phyloP scores from a whole-genome alignment of 2,113 vertebrate genomes.

The Camelus dromedarius region DNA sequence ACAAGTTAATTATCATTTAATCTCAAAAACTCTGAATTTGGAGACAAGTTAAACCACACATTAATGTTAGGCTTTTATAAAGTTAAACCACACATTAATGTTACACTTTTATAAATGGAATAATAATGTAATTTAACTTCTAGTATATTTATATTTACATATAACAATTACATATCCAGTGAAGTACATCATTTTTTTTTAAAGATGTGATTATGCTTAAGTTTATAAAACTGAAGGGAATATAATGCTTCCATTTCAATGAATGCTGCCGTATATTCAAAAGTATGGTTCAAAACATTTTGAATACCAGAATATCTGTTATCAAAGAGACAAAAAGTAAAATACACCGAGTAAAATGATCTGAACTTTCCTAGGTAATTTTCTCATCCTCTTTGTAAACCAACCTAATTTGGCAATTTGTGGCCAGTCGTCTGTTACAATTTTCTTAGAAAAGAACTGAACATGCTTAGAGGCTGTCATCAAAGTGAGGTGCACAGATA shows the following conservation, averaged over 20 bases:
- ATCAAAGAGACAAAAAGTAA: conserved; percentile 36
- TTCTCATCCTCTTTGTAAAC: neutral
- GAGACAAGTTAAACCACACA: neutral
- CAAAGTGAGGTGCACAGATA: neutral
- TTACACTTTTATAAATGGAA: conserved; percentile 17
- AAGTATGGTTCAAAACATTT: conserved; percentile 13
- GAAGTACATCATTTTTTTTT: conserved; percentile 4
- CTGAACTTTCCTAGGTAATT: conserved; percentile 10
- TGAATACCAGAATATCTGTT: neutral
- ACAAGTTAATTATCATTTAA: neutral
- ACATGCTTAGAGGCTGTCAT: neutral
- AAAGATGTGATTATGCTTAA: conserved; percentile 20
- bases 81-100: neutral
- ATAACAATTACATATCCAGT: neutral
- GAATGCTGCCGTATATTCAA: neutral
- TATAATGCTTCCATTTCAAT: neutral
- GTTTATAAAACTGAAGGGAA: conserved; percentile 11
- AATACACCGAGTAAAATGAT: neutral
- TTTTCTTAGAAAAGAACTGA: conserved; percentile 36
- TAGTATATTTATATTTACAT: neutral
- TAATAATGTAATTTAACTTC: neutral
- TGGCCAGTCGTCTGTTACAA: neutral
- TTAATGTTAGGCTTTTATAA: conserved; percentile 20
- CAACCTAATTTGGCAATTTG: neutral
- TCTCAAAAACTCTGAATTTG: neutral